A percentile compares a stretch with the other conserved stretches of the same genome.
phyloP scores from a whole-genome alignment of 2,888 invertebrate species.

The Sinelater perroti region DNA sequence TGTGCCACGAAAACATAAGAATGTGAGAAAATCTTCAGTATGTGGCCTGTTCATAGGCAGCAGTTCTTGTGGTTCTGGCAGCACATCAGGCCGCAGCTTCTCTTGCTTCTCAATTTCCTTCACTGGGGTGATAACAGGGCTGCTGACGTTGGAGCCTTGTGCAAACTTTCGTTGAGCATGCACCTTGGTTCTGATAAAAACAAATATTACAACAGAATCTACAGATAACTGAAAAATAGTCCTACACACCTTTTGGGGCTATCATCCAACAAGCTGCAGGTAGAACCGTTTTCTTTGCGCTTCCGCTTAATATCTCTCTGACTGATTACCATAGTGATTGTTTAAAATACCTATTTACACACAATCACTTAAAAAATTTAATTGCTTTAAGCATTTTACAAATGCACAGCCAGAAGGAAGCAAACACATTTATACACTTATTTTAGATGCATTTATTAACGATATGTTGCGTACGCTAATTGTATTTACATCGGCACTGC shows the following conservation, averaged over 20 bases:
- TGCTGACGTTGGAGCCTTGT: slow-evolving; percentile 74
- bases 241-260: slow-evolving; percentile 60
- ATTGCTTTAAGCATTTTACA: too few relatives aligned
- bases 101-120: slow-evolving; percentile 68
- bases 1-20: slow-evolving; percentile 83
- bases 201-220: background rate
- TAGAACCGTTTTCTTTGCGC: slow-evolving; percentile 54
- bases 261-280: slow-evolving; percentile 52
- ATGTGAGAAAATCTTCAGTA: slow-evolving; percentile 87
- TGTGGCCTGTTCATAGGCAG: slow-evolving; percentile 76
- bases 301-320: slow-evolving; percentile 59
- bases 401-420: too few relatives aligned
- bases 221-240: too few relatives aligned
- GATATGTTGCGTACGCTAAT: too few relatives aligned
- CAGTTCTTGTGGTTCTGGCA: slow-evolving; percentile 67
- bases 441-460: too few relatives aligned
- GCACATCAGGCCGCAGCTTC: slow-evolving; percentile 53
- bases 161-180: slow-evolving; percentile 90
- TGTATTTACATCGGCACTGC: too few relatives aligned
- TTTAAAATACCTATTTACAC: background rate
- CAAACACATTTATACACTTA: too few relatives aligned
- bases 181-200: slow-evolving; percentile 71
- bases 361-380: too few relatives aligned
- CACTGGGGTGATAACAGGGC: slow-evolving; percentile 67
- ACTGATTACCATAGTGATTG: slow-evolving; percentile 53